Evolutionary conservation across 2,888 invertebrate genomes (phyloP).

Genomic region (Timandra comae): DNA sequence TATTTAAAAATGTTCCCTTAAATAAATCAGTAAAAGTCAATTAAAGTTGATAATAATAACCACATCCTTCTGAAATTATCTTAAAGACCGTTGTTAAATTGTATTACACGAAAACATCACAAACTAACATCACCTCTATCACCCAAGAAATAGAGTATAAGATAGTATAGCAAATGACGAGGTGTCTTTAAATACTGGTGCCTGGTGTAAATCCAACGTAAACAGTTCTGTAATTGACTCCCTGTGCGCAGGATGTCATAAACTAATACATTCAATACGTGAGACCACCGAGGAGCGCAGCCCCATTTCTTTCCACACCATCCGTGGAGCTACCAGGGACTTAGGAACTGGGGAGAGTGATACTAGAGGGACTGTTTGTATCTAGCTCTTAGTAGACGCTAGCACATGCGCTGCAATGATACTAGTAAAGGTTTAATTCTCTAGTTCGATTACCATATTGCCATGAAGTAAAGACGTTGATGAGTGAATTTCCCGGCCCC

Average conservation of each 20-base stretch:
- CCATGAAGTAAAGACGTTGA: too few species aligned
- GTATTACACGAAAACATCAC: background rate
- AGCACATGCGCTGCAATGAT: too few species aligned
- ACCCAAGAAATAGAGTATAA: background rate
- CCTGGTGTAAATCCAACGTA: slow-evolving; percentile 18
- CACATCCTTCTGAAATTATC: slow-evolving; percentile 12
- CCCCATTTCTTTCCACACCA: background rate
- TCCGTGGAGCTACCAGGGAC: too few species aligned
- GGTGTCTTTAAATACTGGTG: background rate
- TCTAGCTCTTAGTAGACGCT: too few species aligned
- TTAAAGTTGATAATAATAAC: background rate
- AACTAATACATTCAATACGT: slow-evolving; percentile 14
- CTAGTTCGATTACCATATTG: too few species aligned
- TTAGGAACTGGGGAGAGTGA: too few species aligned
- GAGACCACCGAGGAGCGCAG: slow-evolving; percentile 19
- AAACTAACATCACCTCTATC: too few species aligned
- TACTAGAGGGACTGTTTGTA: too few species aligned
- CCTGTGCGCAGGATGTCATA: slow-evolving; percentile 34
- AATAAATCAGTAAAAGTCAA: slow-evolving; percentile 17
- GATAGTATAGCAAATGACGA: background rate
- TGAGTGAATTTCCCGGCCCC: too few species aligned
- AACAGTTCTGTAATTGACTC: slow-evolving; percentile 38
- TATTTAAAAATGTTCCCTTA: slow-evolving; percentile 16
- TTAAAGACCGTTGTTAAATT: background rate
- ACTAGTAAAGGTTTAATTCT: too few species aligned